Base-by-base conservation (phyloP, 64 coral and sea anemone genomes). In the Pachyseris speciosa region DNA sequence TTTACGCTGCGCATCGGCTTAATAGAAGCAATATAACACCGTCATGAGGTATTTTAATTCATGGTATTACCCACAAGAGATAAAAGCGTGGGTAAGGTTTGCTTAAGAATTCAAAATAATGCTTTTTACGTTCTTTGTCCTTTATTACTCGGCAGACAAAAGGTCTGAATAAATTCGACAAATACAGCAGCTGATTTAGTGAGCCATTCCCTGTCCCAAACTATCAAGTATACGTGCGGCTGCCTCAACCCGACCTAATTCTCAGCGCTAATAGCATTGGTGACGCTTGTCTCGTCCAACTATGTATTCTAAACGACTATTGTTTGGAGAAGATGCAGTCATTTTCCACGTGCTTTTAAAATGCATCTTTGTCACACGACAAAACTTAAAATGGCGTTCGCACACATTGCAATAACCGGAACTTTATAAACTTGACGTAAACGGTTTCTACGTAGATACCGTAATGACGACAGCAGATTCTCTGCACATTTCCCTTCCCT, bases 111-210 rank as follows among this genome's bases (percentile, higher is more conserved):
- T 74, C n/a, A 44, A 26, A 44, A 29, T 9, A 4, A 27, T 42
- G n/a, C 9, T 27, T 74, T 45, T 74, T 74, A 26, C 3, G 6
- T 20, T n/a, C n/a, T 74, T 74, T 74, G 70, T 74, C 70, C 37
- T 9, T 3, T 8, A 44, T 74, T 22, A 11, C 25, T 39, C 12
- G 0, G 40, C n/a, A 74, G 22, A 74, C 70, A 74, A 74, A 47
- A 39, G 64, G n/a, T 27, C 45, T 44, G 70, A 74, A 74, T 74
- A 74, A 74, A 74, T 45, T 74, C 70, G 20, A 74, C 70, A 74
- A 74, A 74, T 40, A 74, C 20, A 74, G 70, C 40, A 12, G 8
- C 39, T 17, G n/a, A n/a, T n/a, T n/a, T n/a, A n/a, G n/a, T n/a
- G n/a, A n/a, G n/a, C 70, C 27, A 40, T 44, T 74, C 38, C 6